Percentiles rank a stretch among this genome's conserved stretches.
Conservation (phyloP, 2,113 vertebrate genomes). For the Cavia porcellus region DNA sequence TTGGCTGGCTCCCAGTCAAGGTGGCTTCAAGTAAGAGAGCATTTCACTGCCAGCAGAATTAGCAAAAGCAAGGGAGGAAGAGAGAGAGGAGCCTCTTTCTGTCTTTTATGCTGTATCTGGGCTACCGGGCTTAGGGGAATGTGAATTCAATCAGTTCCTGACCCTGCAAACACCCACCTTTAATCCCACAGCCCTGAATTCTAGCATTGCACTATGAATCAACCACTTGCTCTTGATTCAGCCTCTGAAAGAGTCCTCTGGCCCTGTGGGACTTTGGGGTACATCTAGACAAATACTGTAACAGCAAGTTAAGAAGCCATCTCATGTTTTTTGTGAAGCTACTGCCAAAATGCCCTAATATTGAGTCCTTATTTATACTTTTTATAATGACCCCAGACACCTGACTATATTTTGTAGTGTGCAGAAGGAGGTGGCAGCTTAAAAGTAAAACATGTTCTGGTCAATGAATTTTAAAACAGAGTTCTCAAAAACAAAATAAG, state of each 20-base stretch:
- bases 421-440: not conserved
- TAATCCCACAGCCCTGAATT: not conserved
- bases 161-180: not conserved
- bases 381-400: not conserved
- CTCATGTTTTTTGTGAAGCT: not conserved
- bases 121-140: too few species aligned
- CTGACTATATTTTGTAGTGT: not conserved
- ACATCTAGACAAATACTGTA: not conserved
- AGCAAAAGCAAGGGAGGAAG: not conserved
- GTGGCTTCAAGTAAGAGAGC: not conserved
- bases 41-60: not conserved
- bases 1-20: not conserved
- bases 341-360: not conserved
- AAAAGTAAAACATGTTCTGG: not conserved
- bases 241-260: not conserved
- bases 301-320: not conserved
- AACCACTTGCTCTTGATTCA: not conserved
- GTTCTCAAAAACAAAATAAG: not conserved
- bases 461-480: not conserved
- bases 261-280: not conserved
- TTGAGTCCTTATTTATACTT: not conserved
- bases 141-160: not conserved
- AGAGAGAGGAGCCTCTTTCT: not conserved
- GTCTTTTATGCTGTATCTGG: not conserved
- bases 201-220: not conserved